These are phyloP conservation scores for Coracias cyanogaster DNA, from an alignment of 2,797 vertebrate genomes.

Conservation along the genomic window DNA sequence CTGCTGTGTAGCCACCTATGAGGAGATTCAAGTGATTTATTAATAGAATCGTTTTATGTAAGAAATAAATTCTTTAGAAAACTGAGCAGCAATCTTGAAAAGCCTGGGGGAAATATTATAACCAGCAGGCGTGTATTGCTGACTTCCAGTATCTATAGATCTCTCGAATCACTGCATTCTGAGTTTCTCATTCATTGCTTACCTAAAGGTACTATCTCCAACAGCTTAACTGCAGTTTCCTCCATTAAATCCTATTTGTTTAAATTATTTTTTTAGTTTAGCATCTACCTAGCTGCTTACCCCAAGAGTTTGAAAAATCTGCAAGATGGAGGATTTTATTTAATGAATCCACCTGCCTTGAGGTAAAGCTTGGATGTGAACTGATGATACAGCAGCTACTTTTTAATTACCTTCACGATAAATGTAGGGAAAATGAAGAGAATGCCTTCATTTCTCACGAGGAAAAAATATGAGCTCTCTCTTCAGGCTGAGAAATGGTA, in stretches of 20 bases:
- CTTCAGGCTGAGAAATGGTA: not conserved
- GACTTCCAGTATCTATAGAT: not conserved
- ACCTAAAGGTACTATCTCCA: not conserved
- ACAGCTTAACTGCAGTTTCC: not conserved
- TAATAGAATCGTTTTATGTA: not conserved
- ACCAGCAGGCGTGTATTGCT: not conserved
- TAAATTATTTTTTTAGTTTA: not conserved
- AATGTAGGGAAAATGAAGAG: not conserved
- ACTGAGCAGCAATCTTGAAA: not conserved
- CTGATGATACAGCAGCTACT: not conserved
- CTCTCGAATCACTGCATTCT: not conserved
- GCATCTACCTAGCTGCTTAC: not conserved
- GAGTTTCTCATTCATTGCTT: not conserved
- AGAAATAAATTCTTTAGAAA: not conserved
- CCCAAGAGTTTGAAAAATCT: not conserved
- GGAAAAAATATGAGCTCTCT: not conserved
- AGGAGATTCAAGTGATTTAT: not conserved
- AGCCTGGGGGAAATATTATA: not conserved
- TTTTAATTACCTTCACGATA: not conserved
- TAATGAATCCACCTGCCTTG: not conserved
- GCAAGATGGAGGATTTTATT: not conserved
- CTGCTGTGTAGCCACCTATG: slow-evolving; percentile 93
- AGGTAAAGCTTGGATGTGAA: not conserved
- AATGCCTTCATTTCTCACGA: not conserved
- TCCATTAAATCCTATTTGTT: not conserved